Base-by-base conservation (phyloP, 2,888 invertebrate species). In the Epistrophella euchroma region DNA sequence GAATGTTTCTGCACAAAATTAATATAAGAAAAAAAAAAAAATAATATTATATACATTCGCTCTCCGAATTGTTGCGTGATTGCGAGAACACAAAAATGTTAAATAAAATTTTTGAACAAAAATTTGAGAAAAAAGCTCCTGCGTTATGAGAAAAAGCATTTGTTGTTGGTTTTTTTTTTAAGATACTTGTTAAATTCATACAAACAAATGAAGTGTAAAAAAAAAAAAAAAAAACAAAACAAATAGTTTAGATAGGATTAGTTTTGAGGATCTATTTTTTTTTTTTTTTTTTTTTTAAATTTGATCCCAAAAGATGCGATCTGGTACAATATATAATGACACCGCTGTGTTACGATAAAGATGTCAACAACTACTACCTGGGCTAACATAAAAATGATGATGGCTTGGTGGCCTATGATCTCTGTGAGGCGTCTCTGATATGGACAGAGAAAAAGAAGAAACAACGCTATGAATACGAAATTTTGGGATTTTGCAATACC, bases 1-100 rank as follows among this genome's bases (percentile, higher is more conserved):
- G 86, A 86, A 81, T 86, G 86, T 82, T 86, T 86, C 86, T 86
- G 86, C 77, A 86, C 82, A 86, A 86, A 86, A 74, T 78, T 77
- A 74, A 86, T 72, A 85, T 28, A 66, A 74, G 60, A 72, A 56
- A 40, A 80, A 76, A 50, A 76, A 58, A 72, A 50, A 76, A 66
- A 72, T 37, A 75, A 56, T 56, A 50, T 71, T 17, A 66, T 64
- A 76, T 45, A 70, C 43, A 74, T 74, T 82, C 82, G 82, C 50
- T 86, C 77, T 77, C 58, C 73, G 71, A 72, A 85, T 73, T 64
- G 22, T 78, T 76, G 72, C 62, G 77, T 86, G 86, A 82, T 82
- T 47, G 73, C 60, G 35, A 68, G 37, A 74, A 70, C 60, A 37
- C 43, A 47, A 74, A 66, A 64, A 55, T 66, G 71, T 43, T n/a